Percentiles rank a stretch among this genome's conserved stretches.
phyloP scores from a whole-genome alignment of 2,888 invertebrate species.

The Cantharis rustica region DNA sequence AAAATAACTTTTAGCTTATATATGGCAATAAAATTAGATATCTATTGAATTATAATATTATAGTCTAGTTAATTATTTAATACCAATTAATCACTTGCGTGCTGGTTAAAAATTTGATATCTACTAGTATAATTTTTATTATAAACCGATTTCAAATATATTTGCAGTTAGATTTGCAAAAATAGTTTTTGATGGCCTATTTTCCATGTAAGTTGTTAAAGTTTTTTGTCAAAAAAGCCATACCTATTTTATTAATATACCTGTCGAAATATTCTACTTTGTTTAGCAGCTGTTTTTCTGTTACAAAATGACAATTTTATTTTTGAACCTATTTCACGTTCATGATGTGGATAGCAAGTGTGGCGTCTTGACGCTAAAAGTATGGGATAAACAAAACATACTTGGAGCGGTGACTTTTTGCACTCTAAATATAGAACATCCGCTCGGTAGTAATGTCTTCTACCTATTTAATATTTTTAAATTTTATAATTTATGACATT shows the following conservation, averaged over 20 bases:
- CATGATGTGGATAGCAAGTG: not conserved
- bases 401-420: conserved; percentile 42
- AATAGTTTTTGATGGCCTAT: not conserved
- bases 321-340: not conserved
- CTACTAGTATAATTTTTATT: not conserved
- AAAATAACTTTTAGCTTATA: too few relatives aligned
- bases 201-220: not conserved
- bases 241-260: not conserved
- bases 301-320: not conserved
- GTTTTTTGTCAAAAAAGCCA: not conserved
- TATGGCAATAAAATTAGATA: too few relatives aligned
- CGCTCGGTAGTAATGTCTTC: conserved; percentile 19
- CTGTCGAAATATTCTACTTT: not conserved
- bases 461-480: conserved; percentile 1
- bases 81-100: not conserved
- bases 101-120: not conserved
- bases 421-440: conserved; percentile 39
- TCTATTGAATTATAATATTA: too few relatives aligned
- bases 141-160: not conserved
- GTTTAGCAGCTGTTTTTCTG: not conserved
- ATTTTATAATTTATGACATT: not conserved
- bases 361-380: not conserved
- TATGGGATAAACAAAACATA: conserved; percentile 10
- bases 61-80: too few relatives aligned
- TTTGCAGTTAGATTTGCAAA: not conserved